Evolutionary conservation across 2,113 vertebrate species (phyloP).

Genomic region (Cephalophus harveyi): DNA sequence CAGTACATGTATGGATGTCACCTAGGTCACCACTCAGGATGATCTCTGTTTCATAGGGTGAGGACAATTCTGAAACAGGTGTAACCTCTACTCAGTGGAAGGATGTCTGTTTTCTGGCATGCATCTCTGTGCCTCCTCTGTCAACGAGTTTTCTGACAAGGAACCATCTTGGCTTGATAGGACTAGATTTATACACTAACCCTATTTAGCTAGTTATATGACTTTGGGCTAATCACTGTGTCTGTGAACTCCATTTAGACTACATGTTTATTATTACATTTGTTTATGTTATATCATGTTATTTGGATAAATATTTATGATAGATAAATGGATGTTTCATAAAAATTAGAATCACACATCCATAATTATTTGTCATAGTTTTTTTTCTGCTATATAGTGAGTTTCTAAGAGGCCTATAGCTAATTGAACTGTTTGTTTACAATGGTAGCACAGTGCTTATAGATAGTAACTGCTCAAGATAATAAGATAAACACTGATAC

Average conservation of each 20-base stretch:
- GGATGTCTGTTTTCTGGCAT: background rate
- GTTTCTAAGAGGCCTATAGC: background rate
- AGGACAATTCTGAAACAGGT: background rate
- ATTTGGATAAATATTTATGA: background rate
- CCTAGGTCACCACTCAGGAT: background rate
- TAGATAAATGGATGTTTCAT: background rate
- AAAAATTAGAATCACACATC: background rate
- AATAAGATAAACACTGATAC: background rate
- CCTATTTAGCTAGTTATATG: background rate
- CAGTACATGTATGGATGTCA: background rate
- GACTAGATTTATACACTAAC: background rate
- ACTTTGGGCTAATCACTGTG: background rate
- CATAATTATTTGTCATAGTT: constrained; percentile 7
- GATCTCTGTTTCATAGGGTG: background rate
- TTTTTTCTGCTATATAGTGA: background rate
- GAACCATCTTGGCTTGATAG: background rate
- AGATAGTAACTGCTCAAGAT: background rate
- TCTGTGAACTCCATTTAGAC: constrained; percentile 20
- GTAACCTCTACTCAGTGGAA: background rate
- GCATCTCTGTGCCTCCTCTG: background rate
- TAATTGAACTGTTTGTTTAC: background rate
- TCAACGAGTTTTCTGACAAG: background rate
- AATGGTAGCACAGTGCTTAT: background rate
- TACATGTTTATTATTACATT: background rate
- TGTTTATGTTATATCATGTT: background rate